Conservation (phyloP, 2,113 vertebrate genomes). For the Embiotoca jacksoni region DNA sequence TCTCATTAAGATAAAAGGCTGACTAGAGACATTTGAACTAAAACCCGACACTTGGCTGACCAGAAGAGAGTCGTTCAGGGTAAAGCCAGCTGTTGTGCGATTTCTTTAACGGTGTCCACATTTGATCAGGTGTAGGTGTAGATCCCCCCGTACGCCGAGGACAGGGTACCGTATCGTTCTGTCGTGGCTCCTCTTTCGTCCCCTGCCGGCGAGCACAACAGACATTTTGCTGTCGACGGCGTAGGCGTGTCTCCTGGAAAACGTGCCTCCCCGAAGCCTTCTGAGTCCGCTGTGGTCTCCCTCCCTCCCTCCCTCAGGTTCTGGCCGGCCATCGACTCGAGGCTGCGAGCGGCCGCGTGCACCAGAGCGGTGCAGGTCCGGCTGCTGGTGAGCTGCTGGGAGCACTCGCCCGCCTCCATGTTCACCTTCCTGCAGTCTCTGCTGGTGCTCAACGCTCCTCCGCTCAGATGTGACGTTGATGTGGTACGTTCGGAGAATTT, state of each 20-base stretch:
- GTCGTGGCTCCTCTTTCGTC: neutral
- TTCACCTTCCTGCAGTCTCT: conserved; percentile 88
- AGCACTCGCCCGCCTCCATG: conserved; percentile 81
- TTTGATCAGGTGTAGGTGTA: too few species aligned
- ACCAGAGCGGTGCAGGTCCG: conserved; percentile 78
- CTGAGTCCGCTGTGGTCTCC: neutral
- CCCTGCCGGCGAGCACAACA: neutral
- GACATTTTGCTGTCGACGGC: neutral
- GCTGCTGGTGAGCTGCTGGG: conserved; percentile 88
- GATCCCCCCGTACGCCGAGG: too few species aligned
- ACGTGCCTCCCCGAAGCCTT: neutral
- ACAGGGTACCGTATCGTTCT: too few species aligned
- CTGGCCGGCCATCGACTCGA: conserved; percentile 85
- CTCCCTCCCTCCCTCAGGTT: conserved; percentile 72
- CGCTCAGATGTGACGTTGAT: conserved; percentile 77
- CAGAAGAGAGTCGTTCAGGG: neutral
- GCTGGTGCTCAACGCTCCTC: conserved; percentile 73
- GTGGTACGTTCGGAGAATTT: conserved; percentile 74
- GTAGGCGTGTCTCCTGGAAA: too few species aligned
- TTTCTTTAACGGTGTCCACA: too few species aligned
- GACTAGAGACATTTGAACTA: neutral
- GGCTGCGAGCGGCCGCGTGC: conserved; percentile 82
- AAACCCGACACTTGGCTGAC: neutral
- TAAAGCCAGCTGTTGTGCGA: neutral
- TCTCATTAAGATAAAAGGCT: conserved; percentile 1